phyloP scores from a whole-genome alignment of 2,113 vertebrate genomes.

The Varanus salvator region DNA sequence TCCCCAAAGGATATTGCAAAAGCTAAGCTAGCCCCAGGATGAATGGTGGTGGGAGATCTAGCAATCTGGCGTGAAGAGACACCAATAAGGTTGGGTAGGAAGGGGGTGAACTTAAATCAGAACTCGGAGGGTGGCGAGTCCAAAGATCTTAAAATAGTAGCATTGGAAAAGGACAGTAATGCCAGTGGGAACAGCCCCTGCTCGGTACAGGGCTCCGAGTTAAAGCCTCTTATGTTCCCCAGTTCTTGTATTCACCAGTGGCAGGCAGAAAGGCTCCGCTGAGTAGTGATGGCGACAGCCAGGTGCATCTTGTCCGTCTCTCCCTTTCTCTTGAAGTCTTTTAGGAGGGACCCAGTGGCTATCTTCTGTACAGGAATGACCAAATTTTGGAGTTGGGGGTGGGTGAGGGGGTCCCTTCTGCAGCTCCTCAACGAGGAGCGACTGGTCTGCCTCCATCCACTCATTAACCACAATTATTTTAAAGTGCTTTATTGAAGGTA shows the following conservation, averaged over 20 bases:
- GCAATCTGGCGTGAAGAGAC: background rate
- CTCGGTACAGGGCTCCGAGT: too few relatives aligned
- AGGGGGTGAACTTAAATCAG: background rate
- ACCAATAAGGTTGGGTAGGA: background rate
- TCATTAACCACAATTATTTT: too few relatives aligned
- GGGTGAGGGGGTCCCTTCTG: background rate
- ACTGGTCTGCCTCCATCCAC: background rate
- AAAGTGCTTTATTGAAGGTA: too few relatives aligned
- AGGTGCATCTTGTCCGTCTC: background rate
- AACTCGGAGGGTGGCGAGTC: too few relatives aligned
- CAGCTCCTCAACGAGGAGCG: background rate
- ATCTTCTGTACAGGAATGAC: background rate
- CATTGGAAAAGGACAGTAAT: too few relatives aligned
- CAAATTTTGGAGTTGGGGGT: background rate
- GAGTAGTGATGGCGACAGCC: background rate
- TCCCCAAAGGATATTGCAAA: slow-evolving; percentile 3
- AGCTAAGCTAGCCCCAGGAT: background rate
- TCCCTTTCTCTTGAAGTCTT: background rate
- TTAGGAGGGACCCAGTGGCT: background rate
- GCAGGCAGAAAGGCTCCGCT: background rate
- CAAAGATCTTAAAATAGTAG: background rate
- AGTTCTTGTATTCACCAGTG: background rate
- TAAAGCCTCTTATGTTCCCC: too few relatives aligned
- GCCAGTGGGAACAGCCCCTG: too few relatives aligned
- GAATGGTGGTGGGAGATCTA: too few relatives aligned